Conservation (phyloP, 1,140 invertebrate genomes). For the Thaumetopoea pityocampa region DNA sequence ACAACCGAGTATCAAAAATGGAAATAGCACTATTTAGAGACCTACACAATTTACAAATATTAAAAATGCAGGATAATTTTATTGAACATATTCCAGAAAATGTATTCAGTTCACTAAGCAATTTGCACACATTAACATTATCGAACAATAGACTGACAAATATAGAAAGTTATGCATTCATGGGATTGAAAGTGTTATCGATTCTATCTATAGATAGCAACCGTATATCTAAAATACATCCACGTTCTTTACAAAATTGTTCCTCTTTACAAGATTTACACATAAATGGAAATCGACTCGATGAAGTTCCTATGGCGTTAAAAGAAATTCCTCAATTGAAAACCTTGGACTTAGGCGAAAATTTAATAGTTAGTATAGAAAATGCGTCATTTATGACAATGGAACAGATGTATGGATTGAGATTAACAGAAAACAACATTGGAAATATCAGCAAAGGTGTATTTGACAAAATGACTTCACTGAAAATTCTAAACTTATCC, state of each 20-base stretch:
- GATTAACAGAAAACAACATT: conserved; percentile 92
- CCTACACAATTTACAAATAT: conserved; percentile 87
- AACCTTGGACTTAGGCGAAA: conserved; percentile 92
- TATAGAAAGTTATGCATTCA: conserved; percentile 86
- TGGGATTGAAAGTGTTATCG: conserved; percentile 85
- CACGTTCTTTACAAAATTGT: conserved; percentile 88
- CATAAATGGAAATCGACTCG: conserved; percentile 91
- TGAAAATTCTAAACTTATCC: conserved; percentile 93
- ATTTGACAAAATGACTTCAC: conserved; percentile 87
- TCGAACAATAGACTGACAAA: conserved; percentile 89
- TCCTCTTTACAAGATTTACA: conserved; percentile 91
- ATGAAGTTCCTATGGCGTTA: conserved; percentile 89
- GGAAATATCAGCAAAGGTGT: conserved; percentile 90
- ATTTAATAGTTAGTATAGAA: conserved; percentile 88
- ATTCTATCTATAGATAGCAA: conserved; percentile 91
- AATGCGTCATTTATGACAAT: conserved; percentile 89
- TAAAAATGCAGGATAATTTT: conserved; percentile 89
- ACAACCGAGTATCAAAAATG: conserved; percentile 87
- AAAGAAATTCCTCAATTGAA: conserved; percentile 87
- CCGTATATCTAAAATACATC: conserved; percentile 84
- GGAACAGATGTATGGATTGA: conserved; percentile 88
- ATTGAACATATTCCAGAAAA: conserved; percentile 88
- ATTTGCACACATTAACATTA: conserved; percentile 90
- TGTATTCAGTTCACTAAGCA: conserved; percentile 87
- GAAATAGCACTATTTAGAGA: conserved; percentile 88